These are phyloP conservation scores for Neoaliturus tenellus DNA, from an alignment of 2,888 invertebrate species.

Conservation along the genomic window DNA sequence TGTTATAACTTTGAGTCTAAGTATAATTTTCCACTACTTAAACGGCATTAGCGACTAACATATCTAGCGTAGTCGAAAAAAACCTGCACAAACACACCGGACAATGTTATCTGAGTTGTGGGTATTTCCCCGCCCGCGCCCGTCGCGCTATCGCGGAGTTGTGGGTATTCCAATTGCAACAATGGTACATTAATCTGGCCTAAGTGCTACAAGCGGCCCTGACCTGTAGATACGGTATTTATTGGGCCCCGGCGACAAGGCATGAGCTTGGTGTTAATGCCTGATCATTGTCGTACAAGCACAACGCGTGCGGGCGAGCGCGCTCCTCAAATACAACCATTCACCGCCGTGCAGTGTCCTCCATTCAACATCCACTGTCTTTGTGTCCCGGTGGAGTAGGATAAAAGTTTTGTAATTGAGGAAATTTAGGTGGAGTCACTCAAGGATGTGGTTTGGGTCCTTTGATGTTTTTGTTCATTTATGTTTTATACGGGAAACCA, in stretches of 20 bases:
- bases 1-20: too few relatives aligned
- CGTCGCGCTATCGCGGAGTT: slow-evolving; percentile 3
- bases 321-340: background rate
- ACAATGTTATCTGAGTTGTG: too few relatives aligned
- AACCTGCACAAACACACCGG: too few relatives aligned
- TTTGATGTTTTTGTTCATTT: too few relatives aligned
- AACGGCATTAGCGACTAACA: too few relatives aligned
- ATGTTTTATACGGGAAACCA: too few relatives aligned
- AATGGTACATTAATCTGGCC: slow-evolving; percentile 21
- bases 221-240: slow-evolving; percentile 35
- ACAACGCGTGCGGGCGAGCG: background rate
- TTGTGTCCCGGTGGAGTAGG: background rate
- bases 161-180: slow-evolving; percentile 35
- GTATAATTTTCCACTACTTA: too few relatives aligned
- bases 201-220: slow-evolving; percentile 34
- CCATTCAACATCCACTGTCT: background rate
- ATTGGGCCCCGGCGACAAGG: background rate
- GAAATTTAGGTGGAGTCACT: background rate
- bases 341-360: background rate
- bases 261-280: slow-evolving; percentile 38
- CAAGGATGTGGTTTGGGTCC: background rate
- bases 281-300: slow-evolving; percentile 30
- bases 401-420: background rate
- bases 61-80: too few relatives aligned
- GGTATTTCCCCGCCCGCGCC: slow-evolving; percentile 17